Evolutionary conservation across 2,113 vertebrate species (phyloP).

Genomic region (Vidua chalybeata): DNA sequence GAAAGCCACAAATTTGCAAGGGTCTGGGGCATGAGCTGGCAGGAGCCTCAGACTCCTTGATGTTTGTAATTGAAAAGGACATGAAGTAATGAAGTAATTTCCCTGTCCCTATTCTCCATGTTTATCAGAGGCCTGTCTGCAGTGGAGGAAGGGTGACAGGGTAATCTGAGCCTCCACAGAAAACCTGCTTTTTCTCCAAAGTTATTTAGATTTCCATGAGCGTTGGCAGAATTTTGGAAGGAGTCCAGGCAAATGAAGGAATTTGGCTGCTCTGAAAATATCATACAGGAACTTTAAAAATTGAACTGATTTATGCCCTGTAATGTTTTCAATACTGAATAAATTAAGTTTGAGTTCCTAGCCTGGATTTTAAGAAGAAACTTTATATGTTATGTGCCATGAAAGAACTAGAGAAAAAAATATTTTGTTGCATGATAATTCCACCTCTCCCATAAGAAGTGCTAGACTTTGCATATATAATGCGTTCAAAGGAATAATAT

Average conservation of each 20-base stretch:
- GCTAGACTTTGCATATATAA: conserved; percentile 69
- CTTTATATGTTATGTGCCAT: conserved; percentile 68
- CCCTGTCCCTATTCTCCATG: conserved; percentile 78
- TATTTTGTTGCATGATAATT: conserved; percentile 56
- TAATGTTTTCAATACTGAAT: conserved; percentile 80
- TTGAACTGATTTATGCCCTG: conserved; percentile 78
- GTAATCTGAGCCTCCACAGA: conserved; percentile 76
- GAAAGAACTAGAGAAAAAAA: conserved; percentile 63
- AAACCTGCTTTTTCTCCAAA: conserved; percentile 81
- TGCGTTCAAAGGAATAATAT: conserved; percentile 54
- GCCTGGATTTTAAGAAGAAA: conserved; percentile 70
- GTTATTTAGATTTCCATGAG: conserved; percentile 81
- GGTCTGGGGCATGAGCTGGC: conserved; percentile 61
- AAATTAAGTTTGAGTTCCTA: conserved; percentile 77
- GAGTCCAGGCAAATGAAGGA: conserved; percentile 71
- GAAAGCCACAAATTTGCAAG: conserved; percentile 63
- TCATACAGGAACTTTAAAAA: conserved; percentile 75
- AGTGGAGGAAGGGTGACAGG: conserved; percentile 74
- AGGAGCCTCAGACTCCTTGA: conserved; percentile 60
- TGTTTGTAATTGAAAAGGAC: conserved; percentile 80
- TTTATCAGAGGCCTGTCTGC: conserved; percentile 77
- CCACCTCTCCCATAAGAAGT: conserved; percentile 52
- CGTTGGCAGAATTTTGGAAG: conserved; percentile 77
- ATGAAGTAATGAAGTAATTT: conserved; percentile 83
- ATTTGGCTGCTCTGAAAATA: conserved; percentile 76